Evolutionary conservation across 2,888 invertebrate genomes (phyloP).

Genomic region (Tridacna gigas): DNA sequence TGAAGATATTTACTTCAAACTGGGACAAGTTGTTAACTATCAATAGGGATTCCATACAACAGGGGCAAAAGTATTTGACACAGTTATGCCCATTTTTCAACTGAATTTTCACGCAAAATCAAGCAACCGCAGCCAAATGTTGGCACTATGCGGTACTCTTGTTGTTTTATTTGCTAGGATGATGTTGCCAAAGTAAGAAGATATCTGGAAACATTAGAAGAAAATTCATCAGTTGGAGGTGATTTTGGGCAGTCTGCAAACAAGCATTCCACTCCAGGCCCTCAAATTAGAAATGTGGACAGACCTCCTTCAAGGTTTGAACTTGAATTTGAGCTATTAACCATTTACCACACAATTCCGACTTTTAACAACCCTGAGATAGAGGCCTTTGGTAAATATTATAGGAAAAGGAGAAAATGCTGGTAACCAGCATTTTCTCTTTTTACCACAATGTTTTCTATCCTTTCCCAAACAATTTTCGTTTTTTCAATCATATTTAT

Average conservation of each 20-base stretch:
- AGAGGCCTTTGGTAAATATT: neutral
- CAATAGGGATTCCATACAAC: too few relatives aligned
- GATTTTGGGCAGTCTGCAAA: slow-evolving; percentile 30
- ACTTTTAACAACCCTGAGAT: neutral
- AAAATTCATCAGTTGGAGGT: slow-evolving; percentile 52
- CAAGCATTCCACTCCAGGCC: slow-evolving; percentile 27
- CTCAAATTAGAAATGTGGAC: slow-evolving; percentile 36
- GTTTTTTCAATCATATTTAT: too few relatives aligned
- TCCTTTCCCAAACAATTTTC: neutral
- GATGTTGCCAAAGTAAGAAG: slow-evolving; percentile 59
- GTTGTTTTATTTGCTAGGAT: slow-evolving; percentile 23
- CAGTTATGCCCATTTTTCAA: too few relatives aligned
- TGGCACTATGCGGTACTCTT: too few relatives aligned
- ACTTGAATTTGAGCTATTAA: neutral
- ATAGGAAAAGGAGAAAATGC: neutral
- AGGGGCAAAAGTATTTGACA: too few relatives aligned
- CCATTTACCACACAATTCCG: neutral
- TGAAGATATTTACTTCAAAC: too few relatives aligned
- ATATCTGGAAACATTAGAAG: slow-evolving; percentile 56
- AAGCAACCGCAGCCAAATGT: too few relatives aligned
- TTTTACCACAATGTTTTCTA: neutral
- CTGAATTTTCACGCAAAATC: too few relatives aligned
- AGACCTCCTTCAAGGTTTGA: slow-evolving; percentile 57
- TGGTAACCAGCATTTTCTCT: neutral
- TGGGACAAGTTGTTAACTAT: too few relatives aligned